Evolutionary conservation across 1,140 invertebrate species (phyloP).

Genomic region (Doryteuthis pealeii): DNA sequence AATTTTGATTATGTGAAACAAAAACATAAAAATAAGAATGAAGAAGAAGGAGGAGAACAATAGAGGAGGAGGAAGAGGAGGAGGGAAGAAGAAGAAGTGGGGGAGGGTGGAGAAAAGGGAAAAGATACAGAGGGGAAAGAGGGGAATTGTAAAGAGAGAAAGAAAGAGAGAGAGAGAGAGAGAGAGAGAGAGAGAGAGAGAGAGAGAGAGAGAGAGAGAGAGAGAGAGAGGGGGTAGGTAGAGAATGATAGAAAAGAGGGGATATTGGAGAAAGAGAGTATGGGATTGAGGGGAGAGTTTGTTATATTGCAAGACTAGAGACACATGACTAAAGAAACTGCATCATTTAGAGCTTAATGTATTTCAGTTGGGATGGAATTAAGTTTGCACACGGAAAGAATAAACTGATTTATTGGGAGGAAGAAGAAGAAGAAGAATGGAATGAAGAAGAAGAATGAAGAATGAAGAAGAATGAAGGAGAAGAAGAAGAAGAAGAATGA

Average conservation of each 20-base stretch:
- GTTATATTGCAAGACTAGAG: too few species aligned
- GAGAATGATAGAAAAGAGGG: conserved; percentile 1
- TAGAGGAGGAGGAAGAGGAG: too few species aligned
- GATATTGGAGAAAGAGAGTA: conserved; percentile 4
- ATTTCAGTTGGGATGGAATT: too few species aligned
- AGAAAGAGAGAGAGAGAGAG: not conserved
- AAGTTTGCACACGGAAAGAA: too few species aligned
- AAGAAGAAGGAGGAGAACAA: too few species aligned
- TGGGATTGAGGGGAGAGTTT: not conserved
- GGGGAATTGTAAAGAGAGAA: not conserved
- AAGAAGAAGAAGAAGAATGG: conserved; percentile 11
- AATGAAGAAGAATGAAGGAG: not conserved
- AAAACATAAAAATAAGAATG: too few species aligned
- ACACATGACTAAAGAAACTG: too few species aligned
- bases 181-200: not conserved
- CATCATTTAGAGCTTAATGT: too few species aligned
- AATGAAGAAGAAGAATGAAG: conserved; percentile 14
- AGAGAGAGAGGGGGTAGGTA: not conserved
- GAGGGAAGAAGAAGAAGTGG: too few species aligned
- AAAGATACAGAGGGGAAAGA: not conserved
- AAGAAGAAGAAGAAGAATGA: not conserved
- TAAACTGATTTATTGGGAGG: too few species aligned
- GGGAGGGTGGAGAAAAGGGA: not conserved
- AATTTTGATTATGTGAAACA: too few species aligned
- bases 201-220: conserved; percentile 1